Percentiles rank a stretch among this genome's conserved stretches.
Conservation (phyloP, 1,140 invertebrate genomes). For the Leptinotarsa undecemlineata region DNA sequence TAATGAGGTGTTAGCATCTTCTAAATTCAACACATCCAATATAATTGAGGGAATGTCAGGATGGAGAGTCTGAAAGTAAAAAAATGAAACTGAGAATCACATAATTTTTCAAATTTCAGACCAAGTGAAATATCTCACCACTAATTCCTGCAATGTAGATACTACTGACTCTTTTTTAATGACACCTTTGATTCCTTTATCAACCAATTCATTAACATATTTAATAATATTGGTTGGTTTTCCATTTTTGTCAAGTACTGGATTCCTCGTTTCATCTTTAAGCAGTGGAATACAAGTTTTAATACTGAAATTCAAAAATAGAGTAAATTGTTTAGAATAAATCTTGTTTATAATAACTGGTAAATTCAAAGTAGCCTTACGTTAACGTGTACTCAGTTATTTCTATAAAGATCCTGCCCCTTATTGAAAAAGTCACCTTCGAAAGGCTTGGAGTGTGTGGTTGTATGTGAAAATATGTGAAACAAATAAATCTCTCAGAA, state of each 20-base stretch:
- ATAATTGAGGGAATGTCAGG: slow-evolving; percentile 75
- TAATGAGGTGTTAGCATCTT: slow-evolving; percentile 70
- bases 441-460: no score
- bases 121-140: slow-evolving; percentile 59
- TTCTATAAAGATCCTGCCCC: background rate
- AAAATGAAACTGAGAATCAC: background rate
- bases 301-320: slow-evolving; percentile 56
- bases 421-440: background rate
- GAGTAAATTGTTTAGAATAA: slow-evolving; percentile 11
- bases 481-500: background rate
- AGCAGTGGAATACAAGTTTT: slow-evolving; percentile 59
- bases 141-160: slow-evolving; percentile 67
- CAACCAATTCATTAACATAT: slow-evolving; percentile 66
- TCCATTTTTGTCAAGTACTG: slow-evolving; percentile 60
- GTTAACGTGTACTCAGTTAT: background rate
- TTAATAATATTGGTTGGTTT: slow-evolving; percentile 60
- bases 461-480: background rate
- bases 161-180: slow-evolving; percentile 74
- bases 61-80: slow-evolving; percentile 66
- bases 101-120: no score
- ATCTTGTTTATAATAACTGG: background rate
- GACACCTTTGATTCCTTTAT: slow-evolving; percentile 68
- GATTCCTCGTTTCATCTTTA: slow-evolving; percentile 61
- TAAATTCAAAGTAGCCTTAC: background rate
- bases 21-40: slow-evolving; percentile 76